Evolutionary conservation across 2,888 invertebrate species (phyloP).

Genomic region (Athripsodes cinereus): DNA sequence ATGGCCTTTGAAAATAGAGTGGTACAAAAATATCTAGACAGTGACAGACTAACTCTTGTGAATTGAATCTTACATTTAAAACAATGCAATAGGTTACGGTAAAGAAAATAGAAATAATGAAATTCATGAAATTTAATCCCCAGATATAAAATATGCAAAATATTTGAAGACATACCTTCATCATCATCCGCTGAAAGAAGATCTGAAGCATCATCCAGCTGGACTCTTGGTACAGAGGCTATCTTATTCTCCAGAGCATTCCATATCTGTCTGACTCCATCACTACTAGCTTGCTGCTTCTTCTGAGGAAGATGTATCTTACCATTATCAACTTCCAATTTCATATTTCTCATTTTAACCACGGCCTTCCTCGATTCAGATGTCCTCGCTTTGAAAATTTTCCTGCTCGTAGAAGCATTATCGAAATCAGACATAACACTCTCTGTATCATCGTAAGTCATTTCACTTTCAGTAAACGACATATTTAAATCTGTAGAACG

Average conservation of each 20-base stretch:
- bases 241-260: not conserved
- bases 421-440: not conserved
- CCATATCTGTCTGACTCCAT: not conserved
- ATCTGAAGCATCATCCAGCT: not conserved
- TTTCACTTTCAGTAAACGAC: not conserved
- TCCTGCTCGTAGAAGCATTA: conserved; percentile 7
- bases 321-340: conserved; percentile 12
- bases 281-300: not conserved
- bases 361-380: conserved; percentile 13
- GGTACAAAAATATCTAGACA: too few relatives aligned
- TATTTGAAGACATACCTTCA: not conserved
- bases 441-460: not conserved
- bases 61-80: too few relatives aligned
- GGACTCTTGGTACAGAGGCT: not conserved
- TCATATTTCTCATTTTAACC: conserved; percentile 6
- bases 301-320: not conserved
- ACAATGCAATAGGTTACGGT: too few relatives aligned
- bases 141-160: too few relatives aligned
- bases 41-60: too few relatives aligned
- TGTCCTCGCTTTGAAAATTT: conserved; percentile 19
- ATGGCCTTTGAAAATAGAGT: too few relatives aligned
- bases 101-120: too few relatives aligned
- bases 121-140: too few relatives aligned
- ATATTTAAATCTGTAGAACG: not conserved
- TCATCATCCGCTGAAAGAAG: not conserved